phyloP scores from a whole-genome alignment of 2,888 invertebrate genomes.

The Octodonta nipae region DNA sequence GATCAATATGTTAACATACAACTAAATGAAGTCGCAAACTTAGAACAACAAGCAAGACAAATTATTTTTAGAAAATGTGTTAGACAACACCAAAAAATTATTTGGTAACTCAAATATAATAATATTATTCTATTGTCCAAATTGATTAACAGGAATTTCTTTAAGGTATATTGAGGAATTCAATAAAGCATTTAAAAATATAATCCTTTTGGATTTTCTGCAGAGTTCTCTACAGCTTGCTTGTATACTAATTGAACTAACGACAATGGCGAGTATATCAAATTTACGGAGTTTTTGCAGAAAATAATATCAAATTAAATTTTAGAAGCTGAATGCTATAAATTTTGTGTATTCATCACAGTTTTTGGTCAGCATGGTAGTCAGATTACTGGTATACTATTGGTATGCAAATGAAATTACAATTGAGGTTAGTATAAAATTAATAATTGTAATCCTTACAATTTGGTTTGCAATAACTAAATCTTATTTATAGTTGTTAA shows the following conservation, averaged over 20 bases:
- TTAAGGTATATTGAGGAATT: conserved; percentile 17
- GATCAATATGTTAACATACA: conserved; percentile 10
- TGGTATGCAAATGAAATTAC: conserved; percentile 18
- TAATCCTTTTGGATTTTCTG: conserved; percentile 19
- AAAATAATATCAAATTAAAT: conserved; percentile 2
- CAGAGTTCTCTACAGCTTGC: conserved; percentile 19
- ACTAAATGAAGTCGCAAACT: conserved; percentile 6
- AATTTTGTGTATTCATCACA: conserved; percentile 10
- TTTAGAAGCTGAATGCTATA: conserved; percentile 9
- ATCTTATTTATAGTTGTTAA: too few species aligned
- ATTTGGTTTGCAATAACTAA: too few species aligned
- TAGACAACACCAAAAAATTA: conserved; percentile 11
- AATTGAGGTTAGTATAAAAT: conserved; percentile 13
- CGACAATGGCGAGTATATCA: neutral
- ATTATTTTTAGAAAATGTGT: conserved; percentile 11
- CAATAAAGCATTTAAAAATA: conserved; percentile 16
- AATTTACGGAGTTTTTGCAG: too few species aligned
- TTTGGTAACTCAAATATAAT: conserved; percentile 6
- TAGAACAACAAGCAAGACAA: conserved; percentile 10
- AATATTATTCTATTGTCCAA: neutral
- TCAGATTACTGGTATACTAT: conserved; percentile 16
- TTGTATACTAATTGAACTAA: conserved; percentile 11
- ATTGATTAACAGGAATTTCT: conserved; percentile 7
- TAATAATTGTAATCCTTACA: too few species aligned
- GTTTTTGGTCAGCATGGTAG: conserved; percentile 15